Percentiles rank a stretch among this genome's conserved stretches.
Evolutionary conservation across 2,888 invertebrate species (phyloP).

Genomic region (Tuberolachnus salignus): DNA sequence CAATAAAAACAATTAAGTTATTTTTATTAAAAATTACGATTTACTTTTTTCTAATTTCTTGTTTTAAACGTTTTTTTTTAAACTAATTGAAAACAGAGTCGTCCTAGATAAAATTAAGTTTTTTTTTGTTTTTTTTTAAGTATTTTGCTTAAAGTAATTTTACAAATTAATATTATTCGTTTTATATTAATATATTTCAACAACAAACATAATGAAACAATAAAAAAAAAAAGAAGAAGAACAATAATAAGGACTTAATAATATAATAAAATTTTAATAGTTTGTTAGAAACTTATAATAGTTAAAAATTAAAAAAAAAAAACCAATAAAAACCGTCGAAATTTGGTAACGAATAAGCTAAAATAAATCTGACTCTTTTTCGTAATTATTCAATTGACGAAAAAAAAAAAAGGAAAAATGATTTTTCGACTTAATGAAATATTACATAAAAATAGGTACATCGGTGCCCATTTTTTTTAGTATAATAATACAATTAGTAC

Average conservation of each 20-base stretch:
- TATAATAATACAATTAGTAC: constrained; percentile 16
- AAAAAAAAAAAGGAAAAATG: too few species aligned
- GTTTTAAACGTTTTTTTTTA: constrained; percentile 26
- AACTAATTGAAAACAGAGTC: constrained; percentile 48
- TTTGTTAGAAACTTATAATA: constrained; percentile 13
- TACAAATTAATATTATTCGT: constrained; percentile 4
- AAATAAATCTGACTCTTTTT: constrained; percentile 14
- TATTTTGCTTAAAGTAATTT: constrained; percentile 15
- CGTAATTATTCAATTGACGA: too few species aligned
- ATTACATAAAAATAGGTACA: constrained; percentile 4
- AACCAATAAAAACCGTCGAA: constrained; percentile 19
- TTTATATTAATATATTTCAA: constrained; percentile 39
- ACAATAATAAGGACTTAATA: neutral
- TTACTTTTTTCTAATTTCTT: neutral
- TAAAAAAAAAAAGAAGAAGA: constrained; percentile 15
- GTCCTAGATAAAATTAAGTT: constrained; percentile 34
- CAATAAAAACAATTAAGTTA: constrained; percentile 22
- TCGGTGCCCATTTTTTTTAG: too few species aligned
- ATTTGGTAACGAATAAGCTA: constrained; percentile 53
- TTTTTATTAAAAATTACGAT: constrained; percentile 29
- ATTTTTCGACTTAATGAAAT: constrained; percentile 12
- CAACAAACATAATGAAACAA: constrained; percentile 40
- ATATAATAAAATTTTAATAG: too few species aligned
- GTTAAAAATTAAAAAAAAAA: neutral
- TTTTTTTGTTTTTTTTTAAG: neutral